Evolutionary conservation across 2,797 vertebrate species (phyloP), one percentile per base, ranked within the genome.

Genomic region (Hozukius guyotensis): DNA sequence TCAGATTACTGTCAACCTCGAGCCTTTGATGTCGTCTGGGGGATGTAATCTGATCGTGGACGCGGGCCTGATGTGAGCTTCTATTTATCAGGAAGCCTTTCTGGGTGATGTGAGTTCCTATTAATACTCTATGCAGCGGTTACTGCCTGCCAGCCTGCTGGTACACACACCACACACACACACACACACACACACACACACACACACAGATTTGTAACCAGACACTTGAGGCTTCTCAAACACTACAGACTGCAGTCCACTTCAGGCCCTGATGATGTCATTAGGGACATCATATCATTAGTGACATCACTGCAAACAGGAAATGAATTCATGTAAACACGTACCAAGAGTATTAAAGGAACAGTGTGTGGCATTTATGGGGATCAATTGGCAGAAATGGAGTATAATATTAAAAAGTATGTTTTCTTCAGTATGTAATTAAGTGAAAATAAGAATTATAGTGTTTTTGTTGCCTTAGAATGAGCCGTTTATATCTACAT

Each of bases 91-190:
- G 65, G 83, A 83, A 85, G 82, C 81, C 73, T 86, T 88, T 88
- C 74, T 82, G 74, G 56, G 81, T 92, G 91, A 93, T 90, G 87
- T 84, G 65, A 63, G 86, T 88, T 91, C 88, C 92, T 93, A 93
- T 92, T 94, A 92, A 92, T 94, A 94, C 91, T 85, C 85, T 38
- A 69, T 85, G 83, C 83, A 89, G 77, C 68, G 70, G 81, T 88
- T 88, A 78, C 86, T 86, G 77, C 68, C 78, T 89, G 83, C 82
- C 87, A 88, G 81, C 73, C 24, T 32, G 68, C 63, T 74, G 74
- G 34, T 49, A 72, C 24, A 34, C 6, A 42, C 16, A 16, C 38
- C 38, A 16, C 38, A 42, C 38, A 42, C 14, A 34, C 38, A 74
- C 42, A 46, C 53, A 82, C 13, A 68, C 49, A 70, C 77, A 84